Base-by-base conservation (phyloP, 2,113 vertebrate species). In the Pteropus alecto region DNA sequence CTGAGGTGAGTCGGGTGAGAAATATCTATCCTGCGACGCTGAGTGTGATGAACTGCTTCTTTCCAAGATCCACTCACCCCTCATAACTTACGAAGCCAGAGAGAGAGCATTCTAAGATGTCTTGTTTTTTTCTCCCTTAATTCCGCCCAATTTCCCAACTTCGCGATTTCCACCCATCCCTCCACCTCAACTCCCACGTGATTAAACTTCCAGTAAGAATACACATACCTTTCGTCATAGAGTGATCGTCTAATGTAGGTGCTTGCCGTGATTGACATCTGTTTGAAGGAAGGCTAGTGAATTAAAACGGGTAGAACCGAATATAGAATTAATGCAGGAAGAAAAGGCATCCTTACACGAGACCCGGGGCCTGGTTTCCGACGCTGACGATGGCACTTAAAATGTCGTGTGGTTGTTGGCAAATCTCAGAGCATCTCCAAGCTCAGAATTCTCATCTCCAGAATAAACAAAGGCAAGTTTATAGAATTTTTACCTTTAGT, bases 21-120 rank as follows among this genome's bases (percentile, higher is more conserved):
- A 98, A 98, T 98, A 97, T 93, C 96, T 96, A 93, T 96, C 97
- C 98, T 97, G 30, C 13, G 56, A 93, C n/a, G 13, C 0, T 88
- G 92, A 97, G 85, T 54, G 76, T 97, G 97, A 98, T 95, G 77
- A 97, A 97, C 67, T 61, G 48, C 94, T 97, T 97, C 95, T 19
- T 97, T 97, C 98, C 87, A 61, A 97, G 81, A 93, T 71, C 3
- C 19, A 46, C 73, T 91, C 9, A 13, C 56, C 96, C 93, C 73
- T 93, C 94, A n/a, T 96, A 98, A 95, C 78, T 97, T 97, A 90
- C 58, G 94, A 82, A 97, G 88, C 79, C 92, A 91, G 91, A 95
- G 96, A 95, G 33, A 26, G 97, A 95, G 11, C 30, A 46, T 85
- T 95, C 63, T 11, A 8, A 87, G 3, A 46, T 5, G 15, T 8